Evolutionary conservation across 2,888 invertebrate genomes (phyloP), one percentile per base, ranked within the genome.

Genomic region (Synergus umbraculus): DNA sequence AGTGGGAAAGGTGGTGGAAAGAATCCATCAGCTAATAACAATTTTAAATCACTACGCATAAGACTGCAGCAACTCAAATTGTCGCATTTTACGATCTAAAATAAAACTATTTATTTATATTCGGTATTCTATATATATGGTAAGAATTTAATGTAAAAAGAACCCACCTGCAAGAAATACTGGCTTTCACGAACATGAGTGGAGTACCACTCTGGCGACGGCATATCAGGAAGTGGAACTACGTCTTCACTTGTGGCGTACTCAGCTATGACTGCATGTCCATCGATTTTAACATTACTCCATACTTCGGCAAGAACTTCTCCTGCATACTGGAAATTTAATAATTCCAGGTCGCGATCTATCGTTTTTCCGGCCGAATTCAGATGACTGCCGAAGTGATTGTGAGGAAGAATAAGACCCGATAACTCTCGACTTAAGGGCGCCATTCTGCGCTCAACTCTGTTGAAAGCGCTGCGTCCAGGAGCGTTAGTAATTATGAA

Each of bases 291-390:
- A 13, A 85, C 78, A 60, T 82, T 77, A 73, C 66, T 85, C 89
- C 91, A 92, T 63, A 91, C 83, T 81, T 89, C 84, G 29, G 88
- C 87, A 54, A 92, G 80, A 37, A 84, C 83, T 78, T 90, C 83
- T 13, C 90, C 90, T 46, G 90, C 90, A 69, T 84, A 79, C 76
- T 83, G 78, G 82, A 92, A 92, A 83, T 92, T 90, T 76, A 82
- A 22, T 67, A 82, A 82, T 85, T 92, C 91, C 22, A 91, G 81
- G 37, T 88, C 81, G 15, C 76, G 46, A 78, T 92, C 88, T 54
- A 88, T 84, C 29, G 88, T 91, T 78, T 76, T 79, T 8, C 86
- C 87, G 10, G 79, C 81, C 9, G 76, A 76, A 82, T 90, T 86
- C 18, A 91, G 83, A 84, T 91, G 89, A 73, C 79, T 83, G 0